Evolutionary conservation across 1,140 invertebrate genomes (phyloP).

Genomic region (Aethina tumida): DNA sequence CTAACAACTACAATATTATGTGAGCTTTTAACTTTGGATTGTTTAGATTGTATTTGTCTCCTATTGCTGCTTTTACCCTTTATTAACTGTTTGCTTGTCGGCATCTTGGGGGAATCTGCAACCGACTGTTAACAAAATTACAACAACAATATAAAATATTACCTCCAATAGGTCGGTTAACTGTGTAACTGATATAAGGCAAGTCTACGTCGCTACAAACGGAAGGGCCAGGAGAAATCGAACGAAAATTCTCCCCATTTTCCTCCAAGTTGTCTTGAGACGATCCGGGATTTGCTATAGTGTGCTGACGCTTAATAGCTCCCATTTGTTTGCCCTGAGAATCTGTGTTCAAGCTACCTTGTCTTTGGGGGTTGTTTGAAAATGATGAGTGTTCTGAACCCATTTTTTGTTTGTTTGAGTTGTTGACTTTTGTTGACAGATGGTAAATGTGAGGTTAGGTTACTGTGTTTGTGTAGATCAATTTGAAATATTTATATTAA

Average conservation of each 20-base stretch:
- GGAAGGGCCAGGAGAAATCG: slow-evolving; percentile 72
- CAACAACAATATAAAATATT: slow-evolving; percentile 14
- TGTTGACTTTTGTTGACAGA: too few relatives aligned
- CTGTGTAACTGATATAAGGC: slow-evolving; percentile 90
- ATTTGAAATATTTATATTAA: too few relatives aligned
- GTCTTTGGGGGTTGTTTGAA: slow-evolving; percentile 15
- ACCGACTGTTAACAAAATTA: too few relatives aligned
- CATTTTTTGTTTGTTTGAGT: slow-evolving; percentile 40
- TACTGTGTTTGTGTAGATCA: too few relatives aligned
- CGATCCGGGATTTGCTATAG: slow-evolving; percentile 42
- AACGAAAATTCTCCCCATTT: slow-evolving; percentile 42
- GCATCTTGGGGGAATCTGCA: slow-evolving; percentile 66
- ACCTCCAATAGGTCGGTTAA: slow-evolving; percentile 83
- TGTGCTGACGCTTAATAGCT: slow-evolving; percentile 44
- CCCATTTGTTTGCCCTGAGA: slow-evolving; percentile 25
- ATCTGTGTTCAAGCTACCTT: slow-evolving; percentile 25
- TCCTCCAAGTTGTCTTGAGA: slow-evolving; percentile 14
- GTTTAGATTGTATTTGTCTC: slow-evolving; percentile 23
- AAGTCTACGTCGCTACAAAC: slow-evolving; percentile 83
- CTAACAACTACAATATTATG: slow-evolving; percentile 81
- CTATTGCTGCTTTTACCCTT: slow-evolving; percentile 27
- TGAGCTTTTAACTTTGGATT: slow-evolving; percentile 20
- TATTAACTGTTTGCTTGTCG: slow-evolving; percentile 46
- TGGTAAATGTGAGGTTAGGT: too few relatives aligned
- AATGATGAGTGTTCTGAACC: slow-evolving; percentile 47